These are phyloP conservation scores for Asbolus verrucosus DNA, from an alignment of 1,140 invertebrate species.

Conservation along the genomic window DNA sequence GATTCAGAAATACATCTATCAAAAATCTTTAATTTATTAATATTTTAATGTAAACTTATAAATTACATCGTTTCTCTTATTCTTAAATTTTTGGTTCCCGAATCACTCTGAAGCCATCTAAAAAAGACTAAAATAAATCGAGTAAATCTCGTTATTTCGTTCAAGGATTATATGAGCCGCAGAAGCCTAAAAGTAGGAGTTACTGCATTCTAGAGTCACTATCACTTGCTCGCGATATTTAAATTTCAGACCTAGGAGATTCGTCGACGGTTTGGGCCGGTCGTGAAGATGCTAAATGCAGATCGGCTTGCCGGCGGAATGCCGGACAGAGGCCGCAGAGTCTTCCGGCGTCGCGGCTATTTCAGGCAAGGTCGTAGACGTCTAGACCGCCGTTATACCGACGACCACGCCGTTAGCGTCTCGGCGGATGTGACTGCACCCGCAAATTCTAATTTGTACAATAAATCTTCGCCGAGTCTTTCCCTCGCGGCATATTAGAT, in stretches of 20 bases:
- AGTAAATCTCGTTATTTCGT: too few relatives aligned
- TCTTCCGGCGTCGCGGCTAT: constrained; percentile 59
- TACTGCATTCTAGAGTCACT: not conserved
- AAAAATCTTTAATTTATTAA: too few relatives aligned
- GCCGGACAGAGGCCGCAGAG: constrained; percentile 49
- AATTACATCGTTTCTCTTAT: too few relatives aligned
- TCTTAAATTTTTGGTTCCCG: too few relatives aligned
- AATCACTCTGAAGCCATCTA: too few relatives aligned
- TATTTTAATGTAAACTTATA: too few relatives aligned
- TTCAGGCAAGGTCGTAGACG: constrained; percentile 59
- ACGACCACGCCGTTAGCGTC: constrained; percentile 29
- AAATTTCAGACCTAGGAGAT: constrained; percentile 27
- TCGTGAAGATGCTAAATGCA: constrained; percentile 43
- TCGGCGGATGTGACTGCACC: constrained; percentile 27
- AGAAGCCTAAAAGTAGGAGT: too few relatives aligned
- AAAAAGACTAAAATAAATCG: too few relatives aligned
- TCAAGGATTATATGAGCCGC: too few relatives aligned
- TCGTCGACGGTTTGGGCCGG: constrained; percentile 9
- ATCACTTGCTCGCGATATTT: constrained; percentile 11
- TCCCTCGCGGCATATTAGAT: too few relatives aligned
- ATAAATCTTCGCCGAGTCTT: not conserved
- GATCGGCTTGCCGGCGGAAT: constrained; percentile 32
- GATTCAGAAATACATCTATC: too few relatives aligned
- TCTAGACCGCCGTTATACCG: constrained; percentile 51
- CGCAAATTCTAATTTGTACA: not conserved